Evolutionary conservation across 1,140 invertebrate species (phyloP).

Genomic region (Coptotermes formosanus): DNA sequence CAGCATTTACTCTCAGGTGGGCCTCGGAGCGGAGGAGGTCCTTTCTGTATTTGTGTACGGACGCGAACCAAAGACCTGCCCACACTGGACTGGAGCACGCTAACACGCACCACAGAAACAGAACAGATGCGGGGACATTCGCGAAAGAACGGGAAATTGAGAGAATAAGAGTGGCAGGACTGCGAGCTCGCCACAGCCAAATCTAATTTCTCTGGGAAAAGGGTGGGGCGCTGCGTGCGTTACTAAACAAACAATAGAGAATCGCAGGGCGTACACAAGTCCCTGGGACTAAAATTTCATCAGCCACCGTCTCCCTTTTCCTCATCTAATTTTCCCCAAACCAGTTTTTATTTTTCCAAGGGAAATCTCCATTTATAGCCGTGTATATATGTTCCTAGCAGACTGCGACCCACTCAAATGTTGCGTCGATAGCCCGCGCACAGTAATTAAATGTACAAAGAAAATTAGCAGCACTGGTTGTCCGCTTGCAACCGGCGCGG

Average conservation of each 20-base stretch:
- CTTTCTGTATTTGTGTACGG: too few relatives aligned
- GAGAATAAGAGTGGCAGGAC: conserved; percentile 20
- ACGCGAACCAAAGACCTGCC: too few relatives aligned
- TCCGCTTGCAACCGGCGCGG: too few relatives aligned
- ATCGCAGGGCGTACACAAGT: conserved; percentile 25
- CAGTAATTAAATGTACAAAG: too few relatives aligned
- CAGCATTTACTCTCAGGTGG: too few relatives aligned
- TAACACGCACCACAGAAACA: not conserved
- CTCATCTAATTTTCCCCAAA: conserved; percentile 19
- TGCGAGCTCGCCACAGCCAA: conserved; percentile 23
- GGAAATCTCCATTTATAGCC: not conserved
- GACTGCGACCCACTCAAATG: not conserved
- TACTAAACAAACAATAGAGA: conserved; percentile 30
- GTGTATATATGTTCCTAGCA: not conserved
- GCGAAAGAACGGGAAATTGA: conserved; percentile 3
- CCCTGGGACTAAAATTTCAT: conserved; percentile 21
- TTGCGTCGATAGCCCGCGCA: not conserved
- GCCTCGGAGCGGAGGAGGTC: too few relatives aligned
- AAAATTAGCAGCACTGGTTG: too few relatives aligned
- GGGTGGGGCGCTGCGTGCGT: conserved; percentile 22
- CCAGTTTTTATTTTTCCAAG: conserved; percentile 15
- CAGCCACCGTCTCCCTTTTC: conserved; percentile 22
- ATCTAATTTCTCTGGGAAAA: conserved; percentile 29
- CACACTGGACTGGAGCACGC: not conserved
- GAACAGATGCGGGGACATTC: not conserved